Base-by-base conservation (phyloP, 2,888 invertebrate species). In the Adelphocoris suturalis region DNA sequence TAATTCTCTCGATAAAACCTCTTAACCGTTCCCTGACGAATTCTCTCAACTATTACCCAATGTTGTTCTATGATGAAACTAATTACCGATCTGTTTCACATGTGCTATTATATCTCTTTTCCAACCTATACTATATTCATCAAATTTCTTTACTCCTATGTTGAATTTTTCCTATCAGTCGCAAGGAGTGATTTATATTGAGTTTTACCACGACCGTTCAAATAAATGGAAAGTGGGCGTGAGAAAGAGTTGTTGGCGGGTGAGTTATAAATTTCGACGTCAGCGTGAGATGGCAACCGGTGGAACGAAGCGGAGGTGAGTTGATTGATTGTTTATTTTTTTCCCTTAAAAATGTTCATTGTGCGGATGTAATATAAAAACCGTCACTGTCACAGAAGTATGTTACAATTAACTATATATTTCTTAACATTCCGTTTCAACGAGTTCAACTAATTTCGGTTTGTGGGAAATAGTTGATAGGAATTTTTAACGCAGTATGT, bases 241-340 rank as follows among this genome's bases (percentile, higher is more conserved):
- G 68, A 23, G 68, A 68, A 68, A 68, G 27, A 23, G 68, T 68
- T 68, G 68, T 68, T 68, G 68, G 68, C 68, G 68, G 68, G 68
- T 23, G 68, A 68, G 68, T 68, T 68, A 68, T 68, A 68, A 23
- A 68, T 68, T 68, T 68, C 68, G 68, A 68, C 68, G 68, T 68
- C 68, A 68, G 68, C 68, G 68, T 68, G 68, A 68, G 68, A 68
- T 68, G 68, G 68, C 68, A 68, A 68, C 68, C 68, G 68, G 68
- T 68, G 68, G 68, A 68, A 68, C 68, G 68, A 68, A 68, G 68
- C 23, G 68, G 68, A 68, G 68, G 68, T 68, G 68, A 68, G 68
- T n/a, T 61, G 61, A 68, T 68, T 19, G 68, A 68, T 68, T 68
- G 68, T 68, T n/a, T n/a, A n/a, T n/a, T 68, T 23, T 68, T 68